Base-by-base conservation (phyloP, 2,113 vertebrate species). In the Tenrec ecaudatus region DNA sequence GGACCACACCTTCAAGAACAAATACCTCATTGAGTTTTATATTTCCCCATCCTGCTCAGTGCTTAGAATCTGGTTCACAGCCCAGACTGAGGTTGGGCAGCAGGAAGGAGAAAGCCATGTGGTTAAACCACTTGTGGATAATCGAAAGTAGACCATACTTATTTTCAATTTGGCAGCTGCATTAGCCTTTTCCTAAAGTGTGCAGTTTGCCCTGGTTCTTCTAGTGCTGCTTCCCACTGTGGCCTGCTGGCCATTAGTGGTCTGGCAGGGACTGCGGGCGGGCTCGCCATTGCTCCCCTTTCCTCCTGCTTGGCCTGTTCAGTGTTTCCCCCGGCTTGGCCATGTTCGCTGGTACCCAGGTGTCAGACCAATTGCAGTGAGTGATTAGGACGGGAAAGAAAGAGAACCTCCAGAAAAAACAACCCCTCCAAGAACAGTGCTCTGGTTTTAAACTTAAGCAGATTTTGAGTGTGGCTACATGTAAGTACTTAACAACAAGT, bases 101-200 rank as follows among this genome's bases (percentile, higher is more conserved):
- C 66, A 73, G 94, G 85, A 94, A 94, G 93, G 76, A 86, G 82
- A 92, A 95, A 95, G 76, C 66, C 20, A 3, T 97, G 95, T 94
- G 97, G 94, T 96, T 90, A 92, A 93, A 76, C 94, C 95, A 89
- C 93, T 96, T 93, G 96, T 91, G 96, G 96, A 94, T 94, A 86
- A 95, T 96, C 79, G 78, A 89, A 95, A 97, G 95, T 69, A 68
- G 69, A 76, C 91, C 84, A 27, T 95, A 76, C 88, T 95, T 92
- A 92, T 89, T 96, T 97, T 91, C 94, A 94, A 64, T 87, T 93
- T 96, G 95, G 91, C 96, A 95, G 86, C 86, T 64, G 23, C 53
- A 12, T 93, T 75, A 60, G 69, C 86, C 85, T 88, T 84, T 93
- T 83, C 31, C 86, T 85, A 57, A 60, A 88, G 77, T 79, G 86